These are phyloP conservation scores for Aptenodytes forsteri DNA, from an alignment of 2,113 vertebrate species.

Conservation along the genomic window DNA sequence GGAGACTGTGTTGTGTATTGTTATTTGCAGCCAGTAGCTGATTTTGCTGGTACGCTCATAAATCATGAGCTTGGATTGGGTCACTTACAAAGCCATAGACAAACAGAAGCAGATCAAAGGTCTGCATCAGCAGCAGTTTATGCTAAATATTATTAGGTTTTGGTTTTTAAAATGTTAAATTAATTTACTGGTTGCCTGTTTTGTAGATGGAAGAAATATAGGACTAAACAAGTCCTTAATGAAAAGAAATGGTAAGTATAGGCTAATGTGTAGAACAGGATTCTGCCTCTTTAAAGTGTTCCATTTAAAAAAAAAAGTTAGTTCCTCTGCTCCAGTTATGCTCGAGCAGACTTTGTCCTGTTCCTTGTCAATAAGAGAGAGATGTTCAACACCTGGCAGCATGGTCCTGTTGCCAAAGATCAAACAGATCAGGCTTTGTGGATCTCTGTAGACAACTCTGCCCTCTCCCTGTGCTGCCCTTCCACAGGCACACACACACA, in stretches of 20 bases:
- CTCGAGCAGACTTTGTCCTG: neutral
- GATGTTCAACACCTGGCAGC: neutral
- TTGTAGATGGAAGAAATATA: neutral
- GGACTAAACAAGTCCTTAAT: neutral
- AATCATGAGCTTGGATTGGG: neutral
- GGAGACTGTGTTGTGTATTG: neutral
- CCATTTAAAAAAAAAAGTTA: neutral
- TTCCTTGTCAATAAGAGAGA: rapidly evolving
- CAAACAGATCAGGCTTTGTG: neutral
- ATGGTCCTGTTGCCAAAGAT: neutral
- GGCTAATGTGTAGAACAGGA: neutral
- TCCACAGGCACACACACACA: rapidly evolving
- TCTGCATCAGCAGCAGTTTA: neutral
- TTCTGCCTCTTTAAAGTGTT: neutral
- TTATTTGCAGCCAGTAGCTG: neutral
- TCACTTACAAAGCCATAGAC: neutral
- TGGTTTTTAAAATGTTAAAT: neutral
- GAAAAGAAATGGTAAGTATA: neutral
- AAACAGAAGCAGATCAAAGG: neutral
- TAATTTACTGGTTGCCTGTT: neutral
- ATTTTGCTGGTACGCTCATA: neutral
- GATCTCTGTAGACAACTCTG: rapidly evolving
- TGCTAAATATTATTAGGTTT: neutral
- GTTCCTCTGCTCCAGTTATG: neutral
- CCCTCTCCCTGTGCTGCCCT: neutral